phyloP scores from a whole-genome alignment of 2,888 invertebrate species.

The Dione vanillae region DNA sequence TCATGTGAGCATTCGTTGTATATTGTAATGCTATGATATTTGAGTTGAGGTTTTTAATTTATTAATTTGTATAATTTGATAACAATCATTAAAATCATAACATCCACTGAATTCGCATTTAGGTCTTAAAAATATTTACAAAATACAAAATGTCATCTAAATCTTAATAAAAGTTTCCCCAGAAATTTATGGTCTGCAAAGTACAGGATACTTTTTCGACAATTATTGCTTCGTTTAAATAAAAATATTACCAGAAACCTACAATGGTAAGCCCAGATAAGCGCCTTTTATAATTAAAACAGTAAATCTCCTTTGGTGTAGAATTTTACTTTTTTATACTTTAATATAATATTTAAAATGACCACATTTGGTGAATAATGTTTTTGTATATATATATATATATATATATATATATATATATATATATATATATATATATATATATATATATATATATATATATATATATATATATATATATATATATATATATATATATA shows the following conservation, averaged over 20 bases:
- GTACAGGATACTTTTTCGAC: slow-evolving; percentile 3
- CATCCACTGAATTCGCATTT: neutral
- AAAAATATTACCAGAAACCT: slow-evolving; percentile 20
- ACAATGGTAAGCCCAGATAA: slow-evolving; percentile 27
- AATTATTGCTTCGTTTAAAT: slow-evolving; percentile 24
- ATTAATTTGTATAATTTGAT: neutral
- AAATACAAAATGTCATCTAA: neutral
- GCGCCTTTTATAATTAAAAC: slow-evolving; percentile 27
- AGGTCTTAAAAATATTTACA: neutral
- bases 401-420: too few relatives aligned
- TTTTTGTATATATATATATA: too few relatives aligned
- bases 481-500: too few relatives aligned
- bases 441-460: too few relatives aligned
- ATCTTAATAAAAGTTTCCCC: neutral
- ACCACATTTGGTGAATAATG: too few relatives aligned
- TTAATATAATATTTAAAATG: neutral
- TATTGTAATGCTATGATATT: neutral
- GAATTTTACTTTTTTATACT: slow-evolving; percentile 4
- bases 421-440: too few relatives aligned
- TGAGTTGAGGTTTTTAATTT: neutral
- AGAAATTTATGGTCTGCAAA: neutral
- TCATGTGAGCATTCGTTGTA: slow-evolving; percentile 13
- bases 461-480: too few relatives aligned
- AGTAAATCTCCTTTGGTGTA: slow-evolving; percentile 16
- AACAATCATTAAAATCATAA: neutral